Base-by-base conservation (phyloP, 2,797 vertebrate species). In the Crypturellus tataupa region DNA sequence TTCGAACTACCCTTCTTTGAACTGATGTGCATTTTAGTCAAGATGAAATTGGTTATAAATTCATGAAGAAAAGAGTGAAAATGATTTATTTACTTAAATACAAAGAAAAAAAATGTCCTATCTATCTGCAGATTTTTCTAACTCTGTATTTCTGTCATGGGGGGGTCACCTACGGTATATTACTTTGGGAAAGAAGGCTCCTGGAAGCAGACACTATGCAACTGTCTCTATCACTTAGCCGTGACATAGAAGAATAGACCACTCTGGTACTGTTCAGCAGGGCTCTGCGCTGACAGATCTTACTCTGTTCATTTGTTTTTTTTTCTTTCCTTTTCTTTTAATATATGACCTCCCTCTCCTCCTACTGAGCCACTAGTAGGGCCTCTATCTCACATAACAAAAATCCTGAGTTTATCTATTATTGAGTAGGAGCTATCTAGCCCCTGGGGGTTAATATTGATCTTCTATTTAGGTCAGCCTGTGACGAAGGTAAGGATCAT, bases 1-100 rank as follows among this genome's bases (percentile, higher is more conserved):
- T 78, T n/a, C 5, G 87, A 95, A 89, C 47, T 93, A 16, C 55
- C 85, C 1, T 64, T 81, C 65, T 90, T 96, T 86, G 85, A 92
- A 87, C 13, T 64, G 37, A 80, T 70, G 27, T 72, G 33, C 75
- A 70, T 75, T 79, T 83, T 85, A 91, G 75, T 55, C 39, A 85
- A 80, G 51, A 25, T 79, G 40, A 87, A 89, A 87, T 47, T 80
- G 25, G 25, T 51, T 90, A 90, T 27, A 37, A 75, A 79, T 4
- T 23, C 71, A 33, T 31, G 60, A 8, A 76, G 71, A 76, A 69
- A 55, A 19, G 16, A 4, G 10, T 1, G 40, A 20, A 80, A 84
- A 33, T 0, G 37, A 71, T 73, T 87, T 86, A n/a, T 87, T 87
- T 79, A 46, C 56, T 39, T 44, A 71, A 88, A 75, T n/a, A 24